Percentiles rank a stretch among this genome's conserved stretches.
phyloP scores from a whole-genome alignment of 2,113 vertebrate species.

The Eira barbara region DNA sequence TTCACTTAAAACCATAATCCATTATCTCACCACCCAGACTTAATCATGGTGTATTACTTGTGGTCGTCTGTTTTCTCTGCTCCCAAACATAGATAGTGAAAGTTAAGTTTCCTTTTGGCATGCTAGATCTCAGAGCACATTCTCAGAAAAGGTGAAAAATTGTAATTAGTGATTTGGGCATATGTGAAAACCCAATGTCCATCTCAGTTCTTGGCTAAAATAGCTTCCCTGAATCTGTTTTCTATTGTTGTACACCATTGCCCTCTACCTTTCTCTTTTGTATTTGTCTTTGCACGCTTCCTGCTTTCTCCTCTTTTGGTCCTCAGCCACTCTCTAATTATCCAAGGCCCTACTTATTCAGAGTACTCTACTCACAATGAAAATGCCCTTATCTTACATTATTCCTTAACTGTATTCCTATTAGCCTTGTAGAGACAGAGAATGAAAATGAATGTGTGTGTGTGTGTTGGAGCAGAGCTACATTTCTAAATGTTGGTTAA shows the following conservation, averaged over 20 bases:
- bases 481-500: background rate
- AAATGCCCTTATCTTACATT: background rate
- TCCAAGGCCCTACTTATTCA: background rate
- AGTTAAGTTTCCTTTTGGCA: background rate
- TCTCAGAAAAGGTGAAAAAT: background rate
- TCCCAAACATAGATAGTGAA: background rate
- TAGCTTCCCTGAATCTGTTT: background rate
- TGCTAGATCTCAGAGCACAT: background rate
- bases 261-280: background rate
- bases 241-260: background rate
- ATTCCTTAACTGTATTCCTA: background rate
- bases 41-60: background rate
- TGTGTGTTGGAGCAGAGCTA: background rate
- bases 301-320: background rate
- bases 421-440: background rate
- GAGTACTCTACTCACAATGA: background rate
- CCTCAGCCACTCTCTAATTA: background rate
- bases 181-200: background rate
- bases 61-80: background rate
- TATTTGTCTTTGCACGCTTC: background rate
- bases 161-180: background rate
- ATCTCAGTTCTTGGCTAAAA: background rate
- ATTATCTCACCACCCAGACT: background rate
- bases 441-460: background rate
- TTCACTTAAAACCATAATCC: slow-evolving; percentile 4